Base-by-base conservation (phyloP, 2,113 vertebrate genomes). In the Emydocephalus ijimae region DNA sequence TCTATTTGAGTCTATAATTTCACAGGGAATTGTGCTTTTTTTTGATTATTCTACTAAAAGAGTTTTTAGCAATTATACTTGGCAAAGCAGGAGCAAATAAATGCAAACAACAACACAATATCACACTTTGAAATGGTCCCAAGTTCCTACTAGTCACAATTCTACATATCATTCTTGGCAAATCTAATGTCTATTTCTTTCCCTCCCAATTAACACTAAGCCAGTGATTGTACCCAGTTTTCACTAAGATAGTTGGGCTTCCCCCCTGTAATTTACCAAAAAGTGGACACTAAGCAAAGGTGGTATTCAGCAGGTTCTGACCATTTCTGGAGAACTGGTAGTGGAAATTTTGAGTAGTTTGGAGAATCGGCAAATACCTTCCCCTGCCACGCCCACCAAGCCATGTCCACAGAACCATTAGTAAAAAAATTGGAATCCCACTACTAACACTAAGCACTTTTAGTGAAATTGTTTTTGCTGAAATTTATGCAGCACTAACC, bases 1-100 rank as follows among this genome's bases (percentile, higher is more conserved):
- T 48, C 43, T 81, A 52, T n/a, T 90, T 86, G 39, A n/a, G 45
- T 87, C 29, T 56, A 91, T 59, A 24, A 39, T 85, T 94, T 95
- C 74, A 85, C 85, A 1, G 24, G 54, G 23, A 1, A n/a, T 48
- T 7, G 2, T 88, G 56, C 89, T 91, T 91, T 94, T 8, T 24
- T 21, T 89, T 91, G 81, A 91, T 85, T 92, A 94, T 57, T 92
- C 45, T 81, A 21, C 15, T 81, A 89, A 92, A 26, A 52, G 23
- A 21, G 1, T 57, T 88, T 93, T 52, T 54, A 61, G 26, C 88
- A n/a, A 86, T 91, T 64, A 29, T 86, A 23, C 56, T 48, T n/a
- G 45, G 54, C 26, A 89, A 89, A 26, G 7, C 9, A 85, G 87
- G 74, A 90, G 91, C 92, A 57, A 89, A 59, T 57, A 89, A 89